Conservation (phyloP, 2,113 vertebrate species). For the Tamias sibiricus region DNA sequence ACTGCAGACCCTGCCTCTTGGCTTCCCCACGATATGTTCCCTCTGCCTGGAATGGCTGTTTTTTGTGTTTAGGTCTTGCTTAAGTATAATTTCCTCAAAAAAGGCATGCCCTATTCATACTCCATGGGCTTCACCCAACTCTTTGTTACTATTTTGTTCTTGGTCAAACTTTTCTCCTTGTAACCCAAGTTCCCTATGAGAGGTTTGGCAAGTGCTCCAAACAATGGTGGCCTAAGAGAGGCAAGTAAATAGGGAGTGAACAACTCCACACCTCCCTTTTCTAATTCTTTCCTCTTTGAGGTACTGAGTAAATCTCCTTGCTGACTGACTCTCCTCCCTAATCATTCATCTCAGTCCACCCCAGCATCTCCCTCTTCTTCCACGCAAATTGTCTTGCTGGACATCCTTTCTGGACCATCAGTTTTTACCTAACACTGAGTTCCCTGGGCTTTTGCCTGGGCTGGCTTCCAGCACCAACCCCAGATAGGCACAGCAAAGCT, state of each 20-base stretch:
- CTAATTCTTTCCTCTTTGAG: neutral
- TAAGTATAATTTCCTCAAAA: neutral
- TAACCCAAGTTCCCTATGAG: neutral
- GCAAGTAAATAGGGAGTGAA: neutral
- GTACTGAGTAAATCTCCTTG: neutral
- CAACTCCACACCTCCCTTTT: no score
- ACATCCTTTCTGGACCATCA: no score
- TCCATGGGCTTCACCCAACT: accelerated
- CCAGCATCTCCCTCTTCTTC: neutral
- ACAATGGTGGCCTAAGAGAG: neutral
- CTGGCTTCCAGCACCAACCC: neutral
- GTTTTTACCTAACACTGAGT: neutral
- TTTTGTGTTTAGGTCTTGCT: neutral
- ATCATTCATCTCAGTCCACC: neutral
- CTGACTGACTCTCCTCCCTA: neutral
- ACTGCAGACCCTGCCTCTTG: neutral
- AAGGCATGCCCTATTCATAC: neutral
- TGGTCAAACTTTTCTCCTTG: neutral
- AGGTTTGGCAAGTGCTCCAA: neutral
- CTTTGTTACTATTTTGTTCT: neutral
- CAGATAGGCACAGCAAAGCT: neutral
- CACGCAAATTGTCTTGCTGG: neutral
- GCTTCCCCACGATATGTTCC: neutral
- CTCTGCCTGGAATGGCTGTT: neutral
- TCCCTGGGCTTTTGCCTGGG: no score